These are phyloP conservation scores for Gryon sp. DNA, from an alignment of 1,140 invertebrate species.

Conservation along the genomic window DNA sequence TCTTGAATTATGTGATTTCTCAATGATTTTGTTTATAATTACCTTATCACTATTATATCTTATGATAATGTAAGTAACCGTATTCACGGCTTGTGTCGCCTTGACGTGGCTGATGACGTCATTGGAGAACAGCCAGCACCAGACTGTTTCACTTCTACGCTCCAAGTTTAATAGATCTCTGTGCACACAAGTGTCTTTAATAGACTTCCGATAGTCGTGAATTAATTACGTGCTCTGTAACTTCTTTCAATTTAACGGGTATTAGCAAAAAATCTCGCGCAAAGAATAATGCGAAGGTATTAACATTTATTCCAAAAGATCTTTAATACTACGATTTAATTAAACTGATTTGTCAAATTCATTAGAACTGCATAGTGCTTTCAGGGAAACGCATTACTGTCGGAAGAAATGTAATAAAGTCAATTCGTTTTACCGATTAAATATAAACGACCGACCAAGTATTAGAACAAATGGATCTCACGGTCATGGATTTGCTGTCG, in stretches of 20 bases:
- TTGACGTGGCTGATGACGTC: constrained; percentile 58
- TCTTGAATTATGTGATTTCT: constrained; percentile 44
- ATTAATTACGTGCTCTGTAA: constrained; percentile 53
- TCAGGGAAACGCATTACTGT: constrained; percentile 29
- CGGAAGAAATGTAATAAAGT: constrained; percentile 16
- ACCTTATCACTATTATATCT: constrained; percentile 51
- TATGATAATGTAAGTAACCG: constrained; percentile 48
- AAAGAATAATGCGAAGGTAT: constrained; percentile 19
- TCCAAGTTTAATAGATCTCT: constrained; percentile 54
- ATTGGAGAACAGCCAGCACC: constrained; percentile 52
- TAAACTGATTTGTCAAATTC: constrained; percentile 4
- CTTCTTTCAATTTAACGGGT: constrained; percentile 23
- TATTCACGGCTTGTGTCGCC: constrained; percentile 60
- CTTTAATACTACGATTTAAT: constrained; percentile 29
- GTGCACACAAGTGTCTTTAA: constrained; percentile 49
- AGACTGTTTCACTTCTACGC: constrained; percentile 52
- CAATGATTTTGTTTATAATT: constrained; percentile 59
- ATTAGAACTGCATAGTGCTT: constrained; percentile 40
- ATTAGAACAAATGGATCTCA: constrained; percentile 47
- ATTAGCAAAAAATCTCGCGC: constrained; percentile 23
- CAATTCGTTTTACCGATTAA: constrained; percentile 15
- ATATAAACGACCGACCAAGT: constrained; percentile 39
- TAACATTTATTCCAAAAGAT: constrained; percentile 6
- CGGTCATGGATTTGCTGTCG: constrained; percentile 30
- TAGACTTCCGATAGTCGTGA: constrained; percentile 43